Evolutionary conservation across 2,797 vertebrate species (phyloP).

Genomic region (Platyrinchus mystaceus): DNA sequence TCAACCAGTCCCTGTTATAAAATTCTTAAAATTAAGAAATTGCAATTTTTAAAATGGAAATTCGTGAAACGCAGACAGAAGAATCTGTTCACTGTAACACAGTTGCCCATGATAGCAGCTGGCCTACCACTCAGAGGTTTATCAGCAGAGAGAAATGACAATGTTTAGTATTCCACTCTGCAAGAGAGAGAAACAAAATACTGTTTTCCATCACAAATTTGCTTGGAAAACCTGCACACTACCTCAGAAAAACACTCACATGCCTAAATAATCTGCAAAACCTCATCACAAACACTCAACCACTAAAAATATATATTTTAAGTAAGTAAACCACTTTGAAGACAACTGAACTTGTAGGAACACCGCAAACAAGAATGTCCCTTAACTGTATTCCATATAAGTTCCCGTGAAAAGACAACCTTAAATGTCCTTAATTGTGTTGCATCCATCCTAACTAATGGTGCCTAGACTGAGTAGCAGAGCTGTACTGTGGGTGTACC

Average conservation of each 20-base stretch:
- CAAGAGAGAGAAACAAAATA: neutral
- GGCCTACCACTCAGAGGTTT: neutral
- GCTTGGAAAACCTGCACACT: neutral
- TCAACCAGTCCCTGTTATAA: neutral
- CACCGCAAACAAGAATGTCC: neutral
- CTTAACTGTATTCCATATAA: neutral
- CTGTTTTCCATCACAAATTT: neutral
- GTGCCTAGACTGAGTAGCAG: neutral
- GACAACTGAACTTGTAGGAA: neutral
- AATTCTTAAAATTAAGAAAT: neutral
- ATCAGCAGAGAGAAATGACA: neutral
- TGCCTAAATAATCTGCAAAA: neutral
- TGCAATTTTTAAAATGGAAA: neutral
- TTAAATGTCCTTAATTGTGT: neutral
- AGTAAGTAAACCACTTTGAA: neutral
- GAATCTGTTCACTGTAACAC: neutral
- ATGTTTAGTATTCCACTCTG: neutral
- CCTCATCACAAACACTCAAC: neutral
- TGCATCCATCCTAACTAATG: neutral
- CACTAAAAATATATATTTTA: neutral
- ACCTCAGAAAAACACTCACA: neutral
- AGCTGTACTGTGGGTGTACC: neutral
- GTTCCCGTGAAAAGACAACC: neutral
- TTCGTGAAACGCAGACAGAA: neutral
- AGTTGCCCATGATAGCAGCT: neutral